Evolutionary conservation across 2,113 vertebrate genomes (phyloP).

Genomic region (Lycaon pictus): DNA sequence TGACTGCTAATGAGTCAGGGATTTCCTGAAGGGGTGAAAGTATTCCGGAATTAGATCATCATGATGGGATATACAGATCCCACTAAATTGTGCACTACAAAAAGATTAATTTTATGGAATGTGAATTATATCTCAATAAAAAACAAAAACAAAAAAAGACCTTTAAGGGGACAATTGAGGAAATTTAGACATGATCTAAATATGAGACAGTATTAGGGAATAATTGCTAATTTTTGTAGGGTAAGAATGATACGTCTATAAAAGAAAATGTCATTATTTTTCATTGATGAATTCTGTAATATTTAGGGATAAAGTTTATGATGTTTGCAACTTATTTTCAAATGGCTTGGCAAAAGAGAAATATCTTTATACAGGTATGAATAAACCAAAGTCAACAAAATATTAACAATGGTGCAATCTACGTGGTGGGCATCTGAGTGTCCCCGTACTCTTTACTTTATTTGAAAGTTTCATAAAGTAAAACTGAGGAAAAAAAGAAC

Average conservation of each 20-base stretch:
- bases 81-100: neutral
- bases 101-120: neutral
- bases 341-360: neutral
- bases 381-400: constrained; percentile 38
- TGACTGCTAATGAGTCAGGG: neutral
- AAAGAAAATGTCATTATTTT: constrained; percentile 51
- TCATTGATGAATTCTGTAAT: constrained; percentile 11
- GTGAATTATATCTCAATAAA: neutral
- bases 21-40: neutral
- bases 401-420: neutral
- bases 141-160: neutral
- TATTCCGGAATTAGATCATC: neutral
- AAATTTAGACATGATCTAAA: neutral
- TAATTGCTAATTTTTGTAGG: neutral
- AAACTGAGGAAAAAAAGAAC: neutral
- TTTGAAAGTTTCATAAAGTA: neutral
- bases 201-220: constrained; percentile 3
- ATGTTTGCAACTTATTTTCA: neutral
- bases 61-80: neutral
- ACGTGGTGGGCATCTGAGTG: neutral
- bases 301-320: constrained; percentile 19
- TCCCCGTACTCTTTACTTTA: neutral
- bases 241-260: neutral
- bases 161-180: neutral
- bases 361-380: constrained; percentile 11